Evolutionary conservation across 2,888 invertebrate genomes (phyloP), one percentile per base, ranked within the genome.

Genomic region (Dasypogon diadema): DNA sequence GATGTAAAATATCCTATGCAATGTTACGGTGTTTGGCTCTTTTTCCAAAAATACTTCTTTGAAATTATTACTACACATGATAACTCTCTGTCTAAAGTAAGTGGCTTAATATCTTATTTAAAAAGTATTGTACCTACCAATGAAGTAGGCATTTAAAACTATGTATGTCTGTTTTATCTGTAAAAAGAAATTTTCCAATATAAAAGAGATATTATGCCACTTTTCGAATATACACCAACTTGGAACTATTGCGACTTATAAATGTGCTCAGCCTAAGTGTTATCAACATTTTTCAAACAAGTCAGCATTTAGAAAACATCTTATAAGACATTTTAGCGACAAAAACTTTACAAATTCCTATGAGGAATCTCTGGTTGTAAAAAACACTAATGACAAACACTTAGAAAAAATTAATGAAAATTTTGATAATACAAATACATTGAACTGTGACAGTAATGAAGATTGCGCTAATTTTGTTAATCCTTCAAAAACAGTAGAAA

Each of bases 41-140:
- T 60, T 18, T 16, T 60, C 8, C 51, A 51, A 51, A 16, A 16
- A 18, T 51, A 2, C 18, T 51, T 51, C 8, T 16, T 18, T 14
- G 3, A 18, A 16, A 51, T 51, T 3, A 16, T 16, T 10, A 37
- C 63, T 30, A 63, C 14, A 34, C 2, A 63, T 37, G 63, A 63
- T 21, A 63, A 30, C n/a, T 12, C 14, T 37, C 12, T 34, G 2
- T 37, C 63, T 22, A 63, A 37, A n/a, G 63, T 63, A 8, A 34
- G 34, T 14, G 63, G 63, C 3, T 16, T 63, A 42, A 37, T 68
- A 34, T 68, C 68, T 51, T 18, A 51, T 51, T 51, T 51, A 51
- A 51, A 51, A 51, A 16, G 8, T 8, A 1, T 8, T 30, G n/a
- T 30, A 30, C 30, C 30, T 30, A 8, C 30, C 30, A 30, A 30